Percentiles rank a stretch among this genome's conserved stretches.
These are phyloP conservation scores for Ariopsis seemanni DNA, from an alignment of 2,113 vertebrate genomes.

Conservation along the genomic window DNA sequence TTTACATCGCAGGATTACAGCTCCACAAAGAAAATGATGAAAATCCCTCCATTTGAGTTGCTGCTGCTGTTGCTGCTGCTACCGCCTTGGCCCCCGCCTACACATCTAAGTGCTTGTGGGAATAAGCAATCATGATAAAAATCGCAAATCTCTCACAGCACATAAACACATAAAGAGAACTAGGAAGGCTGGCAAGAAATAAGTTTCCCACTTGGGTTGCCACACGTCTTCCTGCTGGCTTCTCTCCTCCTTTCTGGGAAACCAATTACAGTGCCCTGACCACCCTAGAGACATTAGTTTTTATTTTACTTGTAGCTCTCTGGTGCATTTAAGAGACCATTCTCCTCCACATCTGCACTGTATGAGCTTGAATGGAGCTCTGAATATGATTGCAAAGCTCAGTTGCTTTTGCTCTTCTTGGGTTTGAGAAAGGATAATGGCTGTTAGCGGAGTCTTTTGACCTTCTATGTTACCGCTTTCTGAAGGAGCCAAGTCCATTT, in stretches of 20 bases:
- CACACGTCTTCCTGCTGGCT: slow-evolving; percentile 23
- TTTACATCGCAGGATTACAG: slow-evolving; percentile 8
- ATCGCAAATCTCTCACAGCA: slow-evolving; percentile 45
- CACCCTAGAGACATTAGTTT: slow-evolving; percentile 18
- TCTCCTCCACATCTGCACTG: slow-evolving; percentile 11
- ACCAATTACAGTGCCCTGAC: slow-evolving; percentile 21
- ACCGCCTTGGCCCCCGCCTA: slow-evolving; percentile 22
- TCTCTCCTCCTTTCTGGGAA: slow-evolving; percentile 21
- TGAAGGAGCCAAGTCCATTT: slow-evolving; percentile 33
- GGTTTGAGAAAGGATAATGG: slow-evolving; percentile 29
- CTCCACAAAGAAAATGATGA: slow-evolving; percentile 15
- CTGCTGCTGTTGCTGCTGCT: neutral
- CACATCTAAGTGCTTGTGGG: slow-evolving; percentile 40
- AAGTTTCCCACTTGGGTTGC: slow-evolving; percentile 26
- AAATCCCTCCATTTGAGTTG: slow-evolving; percentile 33
- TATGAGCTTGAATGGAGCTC: neutral
- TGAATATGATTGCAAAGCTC: neutral
- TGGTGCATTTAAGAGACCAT: neutral
- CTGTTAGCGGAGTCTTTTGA: slow-evolving; percentile 20
- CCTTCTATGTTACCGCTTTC: neutral
- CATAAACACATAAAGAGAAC: slow-evolving; percentile 13
- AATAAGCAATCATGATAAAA: slow-evolving; percentile 54
- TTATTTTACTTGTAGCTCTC: slow-evolving; percentile 38
- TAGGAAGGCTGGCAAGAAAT: neutral
- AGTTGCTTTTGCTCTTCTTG: neutral